Base-by-base conservation (phyloP, 2,888 invertebrate genomes). In the Ecdyonurus torrentis region DNA sequence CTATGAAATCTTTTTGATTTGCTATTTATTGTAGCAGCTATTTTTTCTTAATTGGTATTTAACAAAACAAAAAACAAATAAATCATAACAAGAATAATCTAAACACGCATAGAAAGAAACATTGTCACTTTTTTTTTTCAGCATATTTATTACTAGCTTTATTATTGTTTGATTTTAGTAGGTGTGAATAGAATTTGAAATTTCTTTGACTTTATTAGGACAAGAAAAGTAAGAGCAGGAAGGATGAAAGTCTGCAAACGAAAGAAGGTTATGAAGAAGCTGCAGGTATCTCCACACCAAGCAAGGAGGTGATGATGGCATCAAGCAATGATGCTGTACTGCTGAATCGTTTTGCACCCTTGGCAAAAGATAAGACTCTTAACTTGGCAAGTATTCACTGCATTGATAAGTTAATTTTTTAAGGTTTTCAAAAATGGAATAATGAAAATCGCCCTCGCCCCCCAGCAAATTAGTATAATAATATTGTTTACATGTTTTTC, bases 201-300 rank as follows among this genome's bases (percentile, higher is more conserved):
- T 18, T 50, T 50, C 7, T 50, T 18, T 50, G 50, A 50, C 18
- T 23, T 15, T 60, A 63, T 58, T 60, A 71, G 61, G 71, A 65
- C 69, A 71, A 66, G 69, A 70, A 67, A 63, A 70, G 68, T 37
- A 68, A 69, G n/a, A 70, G 70, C 65, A 74, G 75, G 66, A 72
- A 74, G 63, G 79, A 75, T 71, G 78, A 77, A 66, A 76, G 74
- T 68, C 79, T 76, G 67, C 85, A 83, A 71, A 78, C 80, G 61
- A 82, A 85, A 72, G 77, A 81, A 37, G 92, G 88, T 61, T 94
- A 94, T 71, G 94, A 94, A 75, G 92, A 92, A 77, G 88, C 93
- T 52, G 81, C 88, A 69, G 94, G 92, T 66, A 91, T 93, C 71
- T 91, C 91, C 59, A 93, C 92, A 52, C 91, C 93, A 15, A 92